These are phyloP conservation scores for Araneus ventricosus DNA, from an alignment of 1,140 invertebrate species.

Conservation along the genomic window DNA sequence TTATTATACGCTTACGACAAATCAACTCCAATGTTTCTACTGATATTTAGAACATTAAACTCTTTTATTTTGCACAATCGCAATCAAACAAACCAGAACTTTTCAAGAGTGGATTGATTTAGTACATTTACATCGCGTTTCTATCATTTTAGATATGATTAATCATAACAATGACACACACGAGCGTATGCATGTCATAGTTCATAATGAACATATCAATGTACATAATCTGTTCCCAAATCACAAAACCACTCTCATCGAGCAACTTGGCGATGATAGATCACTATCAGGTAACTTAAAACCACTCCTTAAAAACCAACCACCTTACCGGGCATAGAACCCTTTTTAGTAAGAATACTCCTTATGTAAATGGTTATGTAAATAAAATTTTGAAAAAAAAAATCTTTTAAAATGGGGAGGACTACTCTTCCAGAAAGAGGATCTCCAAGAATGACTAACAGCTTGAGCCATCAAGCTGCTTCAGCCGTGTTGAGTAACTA, in stretches of 20 bases:
- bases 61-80: too few species aligned
- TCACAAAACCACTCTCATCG: neutral
- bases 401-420: neutral
- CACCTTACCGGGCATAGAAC: slow-evolving; percentile 3
- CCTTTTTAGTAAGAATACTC: neutral
- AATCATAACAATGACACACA: too few species aligned
- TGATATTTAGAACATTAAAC: too few species aligned
- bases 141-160: too few species aligned
- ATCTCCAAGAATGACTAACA: slow-evolving; percentile 28
- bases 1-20: too few species aligned
- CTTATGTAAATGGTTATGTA: slow-evolving; percentile 5
- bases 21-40: too few species aligned
- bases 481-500: neutral
- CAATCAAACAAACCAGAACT: too few species aligned
- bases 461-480: slow-evolving; percentile 21
- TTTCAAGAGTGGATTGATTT: too few species aligned
- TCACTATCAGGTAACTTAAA: neutral
- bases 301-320: neutral
- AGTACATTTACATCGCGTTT: too few species aligned
- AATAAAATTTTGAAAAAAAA: slow-evolving; percentile 38
- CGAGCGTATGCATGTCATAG: too few species aligned
- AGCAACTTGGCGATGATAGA: neutral
- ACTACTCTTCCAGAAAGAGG: neutral
- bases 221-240: neutral
- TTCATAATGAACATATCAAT: neutral